Evolutionary conservation across 2,113 vertebrate species (phyloP), one percentile per base, ranked within the genome.

Genomic region (Hippocampus guttulatus): DNA sequence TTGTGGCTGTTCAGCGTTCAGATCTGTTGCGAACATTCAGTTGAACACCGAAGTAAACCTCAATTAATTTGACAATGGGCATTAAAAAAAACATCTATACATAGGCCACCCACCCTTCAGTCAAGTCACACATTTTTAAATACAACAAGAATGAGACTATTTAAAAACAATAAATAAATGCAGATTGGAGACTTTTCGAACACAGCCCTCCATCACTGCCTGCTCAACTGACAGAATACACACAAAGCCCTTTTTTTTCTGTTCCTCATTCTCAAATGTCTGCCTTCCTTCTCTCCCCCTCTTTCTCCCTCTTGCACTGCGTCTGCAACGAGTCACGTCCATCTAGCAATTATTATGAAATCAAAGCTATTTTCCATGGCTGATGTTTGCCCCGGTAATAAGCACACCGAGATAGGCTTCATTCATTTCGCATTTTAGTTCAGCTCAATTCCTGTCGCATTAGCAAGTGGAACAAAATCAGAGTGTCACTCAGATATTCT

Each of bases 371-470:
- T 91, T 91, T 90, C 88, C 82, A 73, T 76, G 84, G 87, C 84
- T 75, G 78, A 79, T 91, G 91, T 91, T 91, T 91, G 88, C 87
- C 85, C 89, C 69, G 79, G 85, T 91, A 92, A 71, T 87, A 85
- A 78, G 84, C 84, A 75, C 88, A 82, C 68, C 67, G 77, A 74
- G 61, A 91, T 89, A 93, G 89, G 88, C 88, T 86, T 82, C 85
- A 89, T 92, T 93, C 91, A 90, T 91, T 91, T 89, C 89, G 86
- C 90, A 68, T 91, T 85, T 86, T 92, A 93, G 93, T 92, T 94
- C 92, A 90, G 94, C 93, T 94, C 92, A 92, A 93, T 95, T 95
- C 94, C 94, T 93, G 94, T 93, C 91, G 85, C 91, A 94, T 95
- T 94, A 95, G 93, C 80, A 73, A 68, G 75, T 82, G 74, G 78